These are phyloP conservation scores for western clawed frog (Xenopus tropicalis) DNA, from an alignment of 2,113 vertebrate species.

Conservation along the genomic window DNA sequence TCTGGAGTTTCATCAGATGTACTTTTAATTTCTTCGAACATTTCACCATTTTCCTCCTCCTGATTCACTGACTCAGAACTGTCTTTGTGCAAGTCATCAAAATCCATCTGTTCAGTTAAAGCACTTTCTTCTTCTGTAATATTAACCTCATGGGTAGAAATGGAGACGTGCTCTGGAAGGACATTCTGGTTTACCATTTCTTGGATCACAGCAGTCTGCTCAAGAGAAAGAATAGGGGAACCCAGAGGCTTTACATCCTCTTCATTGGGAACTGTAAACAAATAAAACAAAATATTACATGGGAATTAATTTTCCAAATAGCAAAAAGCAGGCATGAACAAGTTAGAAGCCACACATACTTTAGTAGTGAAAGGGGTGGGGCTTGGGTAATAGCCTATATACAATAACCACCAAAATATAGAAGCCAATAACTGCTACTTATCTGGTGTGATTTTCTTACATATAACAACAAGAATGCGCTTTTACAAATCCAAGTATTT, in stretches of 20 bases:
- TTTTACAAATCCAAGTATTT: too few species aligned
- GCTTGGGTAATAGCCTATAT: too few species aligned
- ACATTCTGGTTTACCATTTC: conserved; percentile 59
- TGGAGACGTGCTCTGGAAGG: conserved; percentile 54
- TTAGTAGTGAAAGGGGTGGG: too few species aligned
- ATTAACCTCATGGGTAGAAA: conserved; percentile 56
- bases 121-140: conserved; percentile 47
- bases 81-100: conserved; percentile 54
- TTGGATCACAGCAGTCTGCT: conserved; percentile 65
- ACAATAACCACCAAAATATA: too few species aligned
- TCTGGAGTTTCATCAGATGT: conserved; percentile 56
- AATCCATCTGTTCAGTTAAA: conserved; percentile 54
- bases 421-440: too few species aligned
- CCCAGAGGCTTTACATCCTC: conserved; percentile 61
- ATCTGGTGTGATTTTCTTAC: too few species aligned
- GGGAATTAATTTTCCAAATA: background rate
- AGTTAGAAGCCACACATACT: too few species aligned
- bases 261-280: conserved; percentile 66
- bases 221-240: conserved; percentile 58
- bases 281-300: conserved; percentile 15
- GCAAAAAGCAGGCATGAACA: background rate
- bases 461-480: too few species aligned
- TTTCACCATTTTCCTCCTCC: conserved; percentile 67
- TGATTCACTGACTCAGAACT: conserved; percentile 52
- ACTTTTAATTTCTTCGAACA: conserved; percentile 64